A percentile compares a stretch with the other conserved stretches of the same genome.
phyloP scores from a whole-genome alignment of 2,888 invertebrate genomes.

The Lycophotia porphyrea region DNA sequence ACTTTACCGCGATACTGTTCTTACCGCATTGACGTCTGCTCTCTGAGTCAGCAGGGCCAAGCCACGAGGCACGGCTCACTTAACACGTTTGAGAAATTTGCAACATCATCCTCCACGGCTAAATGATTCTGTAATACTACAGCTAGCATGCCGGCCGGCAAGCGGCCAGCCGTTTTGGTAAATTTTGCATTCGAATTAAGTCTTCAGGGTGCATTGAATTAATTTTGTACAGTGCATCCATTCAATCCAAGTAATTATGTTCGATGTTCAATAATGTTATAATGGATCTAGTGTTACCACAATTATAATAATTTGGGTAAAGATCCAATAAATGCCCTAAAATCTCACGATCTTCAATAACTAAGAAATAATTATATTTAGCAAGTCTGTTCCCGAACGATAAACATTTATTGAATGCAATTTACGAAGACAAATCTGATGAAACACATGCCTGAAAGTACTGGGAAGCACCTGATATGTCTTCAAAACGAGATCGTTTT shows the following conservation, averaged over 20 bases:
- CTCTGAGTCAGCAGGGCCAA: conserved; percentile 77
- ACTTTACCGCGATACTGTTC: conserved; percentile 84
- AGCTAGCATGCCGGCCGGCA: too few relatives aligned
- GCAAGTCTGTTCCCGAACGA: background rate
- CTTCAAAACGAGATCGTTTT: conserved; percentile 3
- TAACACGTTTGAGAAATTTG: conserved; percentile 63
- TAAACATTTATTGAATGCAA: background rate
- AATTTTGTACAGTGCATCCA: background rate
- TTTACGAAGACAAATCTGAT: background rate
- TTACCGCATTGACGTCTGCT: conserved; percentile 82
- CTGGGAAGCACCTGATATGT: background rate
- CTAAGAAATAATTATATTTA: background rate
- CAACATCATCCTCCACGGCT: conserved; percentile 46
- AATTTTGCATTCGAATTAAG: conserved; percentile 2
- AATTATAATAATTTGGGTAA: background rate
- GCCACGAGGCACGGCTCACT: conserved; percentile 70
- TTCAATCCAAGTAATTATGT: background rate
- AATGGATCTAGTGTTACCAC: background rate
- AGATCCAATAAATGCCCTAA: background rate
- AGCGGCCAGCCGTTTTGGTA: conserved; percentile 17
- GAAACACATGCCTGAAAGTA: conserved; percentile 18
- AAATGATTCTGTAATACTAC: conserved; percentile 48
- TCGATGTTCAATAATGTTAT: background rate
- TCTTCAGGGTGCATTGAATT: background rate
- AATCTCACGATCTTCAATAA: background rate